These are phyloP conservation scores for Trachurus trachurus DNA, from an alignment of 2,797 vertebrate genomes.

Conservation along the genomic window DNA sequence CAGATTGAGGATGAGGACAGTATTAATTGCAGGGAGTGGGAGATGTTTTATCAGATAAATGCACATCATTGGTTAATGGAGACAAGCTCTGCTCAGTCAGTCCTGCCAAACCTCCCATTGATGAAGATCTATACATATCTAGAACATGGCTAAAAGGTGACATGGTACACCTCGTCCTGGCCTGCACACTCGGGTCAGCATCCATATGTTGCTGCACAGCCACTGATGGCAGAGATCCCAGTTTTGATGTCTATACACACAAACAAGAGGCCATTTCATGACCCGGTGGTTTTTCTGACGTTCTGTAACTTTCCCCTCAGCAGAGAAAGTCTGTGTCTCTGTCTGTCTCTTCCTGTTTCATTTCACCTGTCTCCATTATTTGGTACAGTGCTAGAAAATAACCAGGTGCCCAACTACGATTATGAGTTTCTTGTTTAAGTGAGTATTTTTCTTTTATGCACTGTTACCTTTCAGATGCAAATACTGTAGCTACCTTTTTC, in stretches of 20 bases:
- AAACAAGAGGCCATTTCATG: conserved; percentile 28
- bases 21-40: too few species aligned
- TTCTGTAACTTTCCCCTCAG: not conserved
- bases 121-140: too few species aligned
- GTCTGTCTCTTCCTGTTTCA: not conserved
- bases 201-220: conserved; percentile 6
- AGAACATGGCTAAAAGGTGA: not conserved
- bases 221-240: not conserved
- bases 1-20: too few species aligned
- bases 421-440: not conserved
- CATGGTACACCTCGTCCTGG: not conserved
- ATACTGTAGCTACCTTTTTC: not conserved
- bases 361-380: not conserved
- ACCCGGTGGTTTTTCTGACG: conserved; percentile 15
- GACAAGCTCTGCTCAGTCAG: too few species aligned
- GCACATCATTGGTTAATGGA: not conserved
- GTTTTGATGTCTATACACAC: conserved; percentile 13
- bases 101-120: too few species aligned
- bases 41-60: not conserved
- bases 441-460: not conserved
- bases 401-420: not conserved
- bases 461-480: not conserved
- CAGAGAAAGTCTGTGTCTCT: not conserved
- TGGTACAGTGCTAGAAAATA: not conserved
- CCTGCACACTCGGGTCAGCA: not conserved